phyloP scores from a whole-genome alignment of 2,888 invertebrate species.

The Lymantria monacha region DNA sequence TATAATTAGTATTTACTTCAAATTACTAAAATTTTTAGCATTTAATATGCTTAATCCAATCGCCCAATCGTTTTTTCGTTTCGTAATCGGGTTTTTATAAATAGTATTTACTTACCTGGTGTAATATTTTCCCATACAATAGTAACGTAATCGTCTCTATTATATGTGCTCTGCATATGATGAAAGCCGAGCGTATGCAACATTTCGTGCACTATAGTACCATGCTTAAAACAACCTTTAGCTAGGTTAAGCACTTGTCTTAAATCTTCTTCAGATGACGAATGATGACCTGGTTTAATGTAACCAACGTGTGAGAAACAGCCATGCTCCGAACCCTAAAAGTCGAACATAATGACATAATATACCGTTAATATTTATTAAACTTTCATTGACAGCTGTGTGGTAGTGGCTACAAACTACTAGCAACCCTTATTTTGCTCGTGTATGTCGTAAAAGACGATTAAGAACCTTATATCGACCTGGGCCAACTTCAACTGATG shows the following conservation, averaged over 20 bases:
- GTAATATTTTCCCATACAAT: slow-evolving; percentile 88
- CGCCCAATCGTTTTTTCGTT: too few species aligned
- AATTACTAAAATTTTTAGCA: too few species aligned
- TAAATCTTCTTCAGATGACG: slow-evolving; percentile 20
- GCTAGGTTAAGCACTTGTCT: slow-evolving; percentile 78
- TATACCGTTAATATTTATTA: too few species aligned
- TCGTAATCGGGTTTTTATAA: too few species aligned
- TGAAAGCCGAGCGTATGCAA: slow-evolving; percentile 91
- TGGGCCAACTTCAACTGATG: too few species aligned
- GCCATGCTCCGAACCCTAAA: slow-evolving; percentile 85
- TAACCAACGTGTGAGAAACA: slow-evolving; percentile 75
- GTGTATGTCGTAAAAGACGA: too few species aligned
- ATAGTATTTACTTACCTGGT: slow-evolving; percentile 65
- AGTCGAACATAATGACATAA: not conserved
- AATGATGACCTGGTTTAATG: slow-evolving; percentile 43
- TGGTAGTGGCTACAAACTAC: too few species aligned
- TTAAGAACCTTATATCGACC: too few species aligned
- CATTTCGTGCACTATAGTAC: slow-evolving; percentile 89
- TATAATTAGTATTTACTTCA: too few species aligned
- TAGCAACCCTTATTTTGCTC: too few species aligned
- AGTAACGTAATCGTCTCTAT: slow-evolving; percentile 88
- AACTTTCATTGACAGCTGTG: too few species aligned
- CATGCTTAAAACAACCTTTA: slow-evolving; percentile 81
- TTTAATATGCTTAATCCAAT: too few species aligned
- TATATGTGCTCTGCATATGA: slow-evolving; percentile 91